Percentiles rank a stretch among this genome's conserved stretches.
Conservation (phyloP, 2,113 vertebrate genomes). For the Balaenoptera acutorostrata region DNA sequence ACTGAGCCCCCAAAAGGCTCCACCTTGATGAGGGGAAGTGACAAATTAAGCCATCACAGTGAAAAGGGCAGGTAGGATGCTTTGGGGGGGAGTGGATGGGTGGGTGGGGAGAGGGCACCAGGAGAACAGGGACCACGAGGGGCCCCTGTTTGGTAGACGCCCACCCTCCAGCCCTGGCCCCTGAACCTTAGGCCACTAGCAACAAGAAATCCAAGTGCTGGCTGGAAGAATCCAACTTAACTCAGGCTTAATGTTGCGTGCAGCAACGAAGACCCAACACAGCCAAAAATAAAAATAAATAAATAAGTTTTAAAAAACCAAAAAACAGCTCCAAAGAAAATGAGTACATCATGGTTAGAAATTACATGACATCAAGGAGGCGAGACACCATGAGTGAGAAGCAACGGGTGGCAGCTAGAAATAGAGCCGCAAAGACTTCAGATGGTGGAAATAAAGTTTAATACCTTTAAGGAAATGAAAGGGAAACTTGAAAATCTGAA, state of each 20-base stretch:
- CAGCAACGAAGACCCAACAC: no score
- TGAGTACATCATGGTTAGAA: neutral
- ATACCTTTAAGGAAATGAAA: neutral
- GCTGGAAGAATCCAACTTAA: neutral
- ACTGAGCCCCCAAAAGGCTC: neutral
- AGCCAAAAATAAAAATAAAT: no score
- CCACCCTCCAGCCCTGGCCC: fast-evolving
- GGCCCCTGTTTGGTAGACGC: neutral
- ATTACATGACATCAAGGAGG: neutral
- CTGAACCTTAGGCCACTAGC: neutral
- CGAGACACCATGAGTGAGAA: neutral
- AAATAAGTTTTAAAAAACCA: fast-evolving
- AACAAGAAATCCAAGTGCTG: neutral
- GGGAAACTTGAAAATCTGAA: neutral
- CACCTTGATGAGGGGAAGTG: neutral
- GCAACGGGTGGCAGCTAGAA: no score
- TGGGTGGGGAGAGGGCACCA: neutral
- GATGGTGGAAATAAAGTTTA: neutral
- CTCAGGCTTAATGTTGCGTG: neutral
- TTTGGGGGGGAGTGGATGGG: neutral
- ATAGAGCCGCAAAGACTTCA: no score
- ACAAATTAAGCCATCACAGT: neutral
- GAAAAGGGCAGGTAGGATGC: neutral
- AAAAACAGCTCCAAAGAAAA: neutral
- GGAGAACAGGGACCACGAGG: neutral